Percentiles rank a stretch among this genome's conserved stretches.
Evolutionary conservation across 2,113 vertebrate genomes (phyloP).

Genomic region (Alexandromys fortis): DNA sequence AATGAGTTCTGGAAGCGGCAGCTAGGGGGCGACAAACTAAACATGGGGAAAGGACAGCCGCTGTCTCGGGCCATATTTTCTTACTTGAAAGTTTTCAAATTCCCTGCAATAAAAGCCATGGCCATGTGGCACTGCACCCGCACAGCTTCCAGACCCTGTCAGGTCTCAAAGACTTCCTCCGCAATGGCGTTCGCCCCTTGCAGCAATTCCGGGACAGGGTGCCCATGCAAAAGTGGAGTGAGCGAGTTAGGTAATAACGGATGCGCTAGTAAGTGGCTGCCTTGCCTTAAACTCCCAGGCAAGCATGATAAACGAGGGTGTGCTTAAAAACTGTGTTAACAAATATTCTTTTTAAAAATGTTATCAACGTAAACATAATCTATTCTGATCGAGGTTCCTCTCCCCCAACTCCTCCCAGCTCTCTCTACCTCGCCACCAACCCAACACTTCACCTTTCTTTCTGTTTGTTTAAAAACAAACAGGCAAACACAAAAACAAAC

Average conservation of each 20-base stretch:
- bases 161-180: not conserved
- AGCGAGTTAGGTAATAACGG: not conserved
- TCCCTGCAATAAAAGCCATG: not conserved
- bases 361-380: not conserved
- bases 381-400: not conserved
- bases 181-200: not conserved
- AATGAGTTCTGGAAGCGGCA: not conserved
- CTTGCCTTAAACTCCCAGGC: not conserved
- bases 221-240: not conserved
- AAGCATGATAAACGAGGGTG: no score
- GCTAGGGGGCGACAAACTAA: conserved; percentile 10
- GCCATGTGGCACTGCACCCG: not conserved
- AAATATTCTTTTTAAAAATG: not conserved
- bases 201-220: not conserved
- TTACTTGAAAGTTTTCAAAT: not conserved
- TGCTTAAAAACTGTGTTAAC: not conserved
- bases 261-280: not conserved
- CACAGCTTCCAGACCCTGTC: not conserved
- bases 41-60: not conserved
- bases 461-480: not conserved
- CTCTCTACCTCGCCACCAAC: not conserved
- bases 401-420: not conserved
- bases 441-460: not conserved
- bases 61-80: not conserved
- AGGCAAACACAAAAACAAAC: not conserved